Evolutionary conservation across 2,797 vertebrate genomes (phyloP).

Genomic region (Girardinus metallicus): DNA sequence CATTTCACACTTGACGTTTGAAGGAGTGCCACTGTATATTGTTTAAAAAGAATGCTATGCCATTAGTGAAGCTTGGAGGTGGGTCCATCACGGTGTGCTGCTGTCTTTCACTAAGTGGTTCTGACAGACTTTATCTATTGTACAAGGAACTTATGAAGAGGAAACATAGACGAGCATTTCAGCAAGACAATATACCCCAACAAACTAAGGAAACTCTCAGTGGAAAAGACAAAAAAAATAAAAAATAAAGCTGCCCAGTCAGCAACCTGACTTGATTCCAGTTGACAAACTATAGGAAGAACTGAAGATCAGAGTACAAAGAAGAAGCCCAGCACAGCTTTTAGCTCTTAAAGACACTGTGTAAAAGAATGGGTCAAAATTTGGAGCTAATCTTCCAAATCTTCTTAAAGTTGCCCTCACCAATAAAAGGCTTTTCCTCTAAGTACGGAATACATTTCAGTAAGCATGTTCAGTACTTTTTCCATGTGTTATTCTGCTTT

Average conservation of each 20-base stretch:
- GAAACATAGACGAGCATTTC: not conserved
- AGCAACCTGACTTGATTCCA: not conserved
- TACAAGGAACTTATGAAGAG: not conserved
- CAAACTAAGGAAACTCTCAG: not conserved
- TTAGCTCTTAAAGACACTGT: not conserved
- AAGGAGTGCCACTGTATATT: not conserved
- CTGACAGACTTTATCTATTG: not conserved
- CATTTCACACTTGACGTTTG: not conserved
- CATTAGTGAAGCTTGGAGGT: not conserved
- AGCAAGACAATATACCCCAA: not conserved
- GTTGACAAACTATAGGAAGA: not conserved
- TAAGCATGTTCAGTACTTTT: not conserved
- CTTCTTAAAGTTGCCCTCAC: not conserved
- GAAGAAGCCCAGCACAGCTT: not conserved
- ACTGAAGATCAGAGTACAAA: not conserved
- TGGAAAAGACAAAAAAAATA: not conserved
- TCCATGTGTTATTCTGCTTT: not conserved
- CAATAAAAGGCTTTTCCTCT: not conserved
- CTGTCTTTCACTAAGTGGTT: not conserved
- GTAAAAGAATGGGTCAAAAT: not conserved
- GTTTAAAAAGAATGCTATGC: not conserved
- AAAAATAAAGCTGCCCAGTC: not conserved
- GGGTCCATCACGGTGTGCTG: not conserved
- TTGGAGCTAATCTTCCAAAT: not conserved
- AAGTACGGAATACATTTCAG: not conserved